Percentiles rank a stretch among this genome's conserved stretches.
Conservation (phyloP, 1,140 invertebrate species). For the Tetramorium parvispinum region DNA sequence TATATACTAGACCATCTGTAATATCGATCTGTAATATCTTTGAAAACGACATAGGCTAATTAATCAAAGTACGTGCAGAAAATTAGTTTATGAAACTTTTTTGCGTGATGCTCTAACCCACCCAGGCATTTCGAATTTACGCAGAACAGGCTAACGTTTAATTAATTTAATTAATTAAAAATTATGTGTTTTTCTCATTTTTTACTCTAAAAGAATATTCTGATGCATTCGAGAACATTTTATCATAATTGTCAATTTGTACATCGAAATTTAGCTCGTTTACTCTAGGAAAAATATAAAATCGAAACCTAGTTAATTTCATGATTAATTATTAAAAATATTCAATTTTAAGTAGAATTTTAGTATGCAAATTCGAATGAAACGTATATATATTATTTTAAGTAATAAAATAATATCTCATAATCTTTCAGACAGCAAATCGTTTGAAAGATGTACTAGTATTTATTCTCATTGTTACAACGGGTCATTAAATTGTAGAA, state of each 20-base stretch:
- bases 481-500: background rate
- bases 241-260: background rate
- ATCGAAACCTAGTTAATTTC: background rate
- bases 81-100: conserved; percentile 30
- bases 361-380: background rate
- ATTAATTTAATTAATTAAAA: conserved; percentile 40
- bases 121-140: background rate
- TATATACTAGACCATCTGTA: background rate
- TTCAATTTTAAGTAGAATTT: background rate
- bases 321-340: background rate
- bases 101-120: background rate
- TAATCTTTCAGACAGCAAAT: background rate
- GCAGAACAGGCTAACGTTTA: background rate
- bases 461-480: background rate
- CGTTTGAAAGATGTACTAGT: background rate
- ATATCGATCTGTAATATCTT: conserved; percentile 11
- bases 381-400: background rate
- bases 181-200: background rate
- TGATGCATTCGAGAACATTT: background rate
- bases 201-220: background rate
- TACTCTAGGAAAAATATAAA: background rate
- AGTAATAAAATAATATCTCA: too few species aligned
- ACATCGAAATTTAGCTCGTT: background rate
- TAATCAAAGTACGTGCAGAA: conserved; percentile 26
- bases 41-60: conserved; percentile 15